Conservation (phyloP, 1,140 invertebrate species). For the Listronotus bonariensis region DNA sequence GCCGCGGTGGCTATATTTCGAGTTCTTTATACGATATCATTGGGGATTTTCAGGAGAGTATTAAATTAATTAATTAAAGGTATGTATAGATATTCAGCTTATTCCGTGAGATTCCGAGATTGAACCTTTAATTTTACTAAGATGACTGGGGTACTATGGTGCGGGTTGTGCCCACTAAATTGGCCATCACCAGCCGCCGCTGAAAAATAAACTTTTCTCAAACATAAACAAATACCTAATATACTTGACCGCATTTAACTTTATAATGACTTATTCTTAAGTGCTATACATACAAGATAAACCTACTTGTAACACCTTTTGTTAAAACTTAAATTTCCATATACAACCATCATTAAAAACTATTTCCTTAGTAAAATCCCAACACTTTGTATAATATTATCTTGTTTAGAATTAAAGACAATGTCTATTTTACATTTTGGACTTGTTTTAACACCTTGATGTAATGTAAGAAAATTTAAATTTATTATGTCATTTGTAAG, state of each 20-base stretch:
- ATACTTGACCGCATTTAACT: slow-evolving; percentile 20
- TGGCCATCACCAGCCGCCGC: no score
- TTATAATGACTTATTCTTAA: slow-evolving; percentile 23
- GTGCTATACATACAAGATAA: slow-evolving; percentile 23
- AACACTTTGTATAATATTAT: slow-evolving; percentile 24
- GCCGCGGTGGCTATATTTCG: no score
- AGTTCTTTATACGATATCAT: no score
- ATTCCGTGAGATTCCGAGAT: no score
- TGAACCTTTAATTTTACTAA: no score
- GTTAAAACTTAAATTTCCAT: slow-evolving; percentile 26
- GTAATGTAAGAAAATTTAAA: slow-evolving; percentile 25
- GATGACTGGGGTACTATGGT: no score
- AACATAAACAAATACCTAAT: background rate
- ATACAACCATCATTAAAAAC: slow-evolving; percentile 31
- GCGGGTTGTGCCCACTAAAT: no score
- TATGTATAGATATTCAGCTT: no score
- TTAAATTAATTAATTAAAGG: no score
- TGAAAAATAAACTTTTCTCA: background rate
- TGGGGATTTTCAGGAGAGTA: no score
- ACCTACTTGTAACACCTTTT: slow-evolving; percentile 35
- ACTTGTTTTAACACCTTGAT: slow-evolving; percentile 24
- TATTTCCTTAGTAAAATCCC: slow-evolving; percentile 20
- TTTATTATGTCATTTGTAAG: slow-evolving; percentile 22
- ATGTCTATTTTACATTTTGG: slow-evolving; percentile 30
- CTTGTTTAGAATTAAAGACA: slow-evolving; percentile 25